Evolutionary conservation across 2,888 invertebrate genomes (phyloP), one percentile per base, ranked within the genome.

Genomic region (Schrankia costaestrigalis): DNA sequence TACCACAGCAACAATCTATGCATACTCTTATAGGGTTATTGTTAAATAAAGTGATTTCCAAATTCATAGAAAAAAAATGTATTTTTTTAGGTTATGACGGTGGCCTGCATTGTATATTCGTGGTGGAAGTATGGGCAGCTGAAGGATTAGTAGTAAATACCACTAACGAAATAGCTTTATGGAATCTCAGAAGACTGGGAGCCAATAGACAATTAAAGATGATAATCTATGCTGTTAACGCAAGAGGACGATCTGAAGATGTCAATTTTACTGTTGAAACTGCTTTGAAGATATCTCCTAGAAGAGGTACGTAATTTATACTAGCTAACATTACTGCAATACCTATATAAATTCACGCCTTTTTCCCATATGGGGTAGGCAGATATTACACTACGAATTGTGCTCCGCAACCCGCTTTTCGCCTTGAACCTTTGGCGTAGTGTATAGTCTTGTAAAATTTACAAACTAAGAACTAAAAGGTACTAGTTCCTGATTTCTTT

Each of bases 151-250:
- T 92, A 48, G 91, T 91, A 3, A 94, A 94, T 70, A 89, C 92
- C 8, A 92, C 92, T 14, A 92, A 93, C 43, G 91, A 90, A 45
- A 91, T 90, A 50, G 92, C 96, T 0, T 81, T 91, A 35, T 94
- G 97, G 84, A 93, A 92, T 35, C 93, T 96, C 0, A 90, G 92
- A 54, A 92, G 93, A 27, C 85, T 97, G 31, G 93, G 94, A 38
- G 90, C 96, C 0, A 95, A 95, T 22, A 92, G 93, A 47, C 90
- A 93, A 27, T 90, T 97, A 39, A 91, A 92, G 56, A 90, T 97
- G 71, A 89, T 93, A 41, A 90, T 97, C 17, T 96, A 95, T 71
- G 93, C 96, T 1, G 93, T 92, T 6, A 97, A 97, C 73, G 90
- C 92, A 7, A 94, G 95, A 57, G 97, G 97, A 11, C 90, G 93